Evolutionary conservation across 2,797 vertebrate species (phyloP).

Genomic region (Lophius americanus): DNA sequence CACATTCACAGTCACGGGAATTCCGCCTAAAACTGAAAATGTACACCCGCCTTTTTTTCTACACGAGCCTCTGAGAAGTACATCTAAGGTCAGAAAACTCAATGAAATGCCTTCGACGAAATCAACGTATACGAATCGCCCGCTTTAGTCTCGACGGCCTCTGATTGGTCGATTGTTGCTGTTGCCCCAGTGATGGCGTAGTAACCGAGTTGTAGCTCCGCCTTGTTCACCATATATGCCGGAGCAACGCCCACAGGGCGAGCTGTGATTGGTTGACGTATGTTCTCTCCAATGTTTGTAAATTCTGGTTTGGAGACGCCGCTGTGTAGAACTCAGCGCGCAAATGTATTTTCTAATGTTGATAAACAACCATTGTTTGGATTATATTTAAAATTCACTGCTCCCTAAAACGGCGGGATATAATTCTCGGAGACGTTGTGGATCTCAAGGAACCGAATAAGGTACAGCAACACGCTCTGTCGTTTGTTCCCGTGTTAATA

Average conservation of each 20-base stretch:
- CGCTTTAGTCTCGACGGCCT: slow-evolving; percentile 74
- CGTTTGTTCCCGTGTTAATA: slow-evolving; percentile 9
- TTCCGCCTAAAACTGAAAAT: slow-evolving; percentile 63
- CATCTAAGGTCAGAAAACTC: slow-evolving; percentile 63
- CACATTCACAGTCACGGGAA: slow-evolving; percentile 55
- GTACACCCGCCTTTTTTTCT: slow-evolving; percentile 73
- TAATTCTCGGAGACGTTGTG: slow-evolving; percentile 46
- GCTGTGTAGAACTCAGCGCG: slow-evolving; percentile 79
- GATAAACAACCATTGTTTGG: slow-evolving; percentile 57
- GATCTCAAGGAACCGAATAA: slow-evolving; percentile 35
- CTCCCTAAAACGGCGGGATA: slow-evolving; percentile 14
- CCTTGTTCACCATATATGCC: slow-evolving; percentile 75
- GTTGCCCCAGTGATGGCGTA: slow-evolving; percentile 81
- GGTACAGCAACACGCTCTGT: slow-evolving; percentile 34
- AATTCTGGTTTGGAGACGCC: slow-evolving; percentile 63
- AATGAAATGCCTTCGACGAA: slow-evolving; percentile 75
- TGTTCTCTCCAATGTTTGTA: slow-evolving; percentile 76
- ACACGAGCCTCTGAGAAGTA: slow-evolving; percentile 39
- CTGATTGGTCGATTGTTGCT: slow-evolving; percentile 70
- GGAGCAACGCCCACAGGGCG: slow-evolving; percentile 46
- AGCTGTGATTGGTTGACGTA: slow-evolving; percentile 74
- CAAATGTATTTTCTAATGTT: slow-evolving; percentile 77
- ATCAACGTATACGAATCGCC: slow-evolving; percentile 81
- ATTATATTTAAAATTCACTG: slow-evolving; percentile 67
- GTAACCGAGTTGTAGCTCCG: slow-evolving; percentile 68